Conservation (phyloP, 2,797 vertebrate genomes). For the Scyliorhinus canicula region DNA sequence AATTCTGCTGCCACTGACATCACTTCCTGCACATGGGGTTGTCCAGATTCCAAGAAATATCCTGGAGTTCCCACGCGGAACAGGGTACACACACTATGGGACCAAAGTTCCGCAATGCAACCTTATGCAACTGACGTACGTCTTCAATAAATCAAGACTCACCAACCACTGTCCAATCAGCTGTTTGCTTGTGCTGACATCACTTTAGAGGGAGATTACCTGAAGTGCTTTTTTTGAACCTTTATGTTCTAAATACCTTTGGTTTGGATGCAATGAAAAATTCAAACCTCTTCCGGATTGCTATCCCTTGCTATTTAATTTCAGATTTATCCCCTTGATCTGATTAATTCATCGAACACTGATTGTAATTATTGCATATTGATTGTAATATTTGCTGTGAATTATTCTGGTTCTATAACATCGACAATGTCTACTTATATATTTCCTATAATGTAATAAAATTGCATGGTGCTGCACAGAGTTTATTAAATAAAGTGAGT, state of each 20-base stretch:
- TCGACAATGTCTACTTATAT: neutral
- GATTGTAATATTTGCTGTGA: neutral
- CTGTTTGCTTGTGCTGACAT: neutral
- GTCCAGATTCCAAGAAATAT: no score
- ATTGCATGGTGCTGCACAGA: neutral
- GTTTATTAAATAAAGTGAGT: no score
- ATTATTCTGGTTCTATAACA: neutral
- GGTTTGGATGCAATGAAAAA: neutral
- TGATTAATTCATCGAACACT: neutral
- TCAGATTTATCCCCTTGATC: neutral
- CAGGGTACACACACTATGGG: no score
- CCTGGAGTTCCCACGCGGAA: no score
- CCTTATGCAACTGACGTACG: no score
- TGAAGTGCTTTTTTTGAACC: neutral
- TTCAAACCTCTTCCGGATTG: neutral
- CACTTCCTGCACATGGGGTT: no score
- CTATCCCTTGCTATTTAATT: neutral
- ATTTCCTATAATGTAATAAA: neutral
- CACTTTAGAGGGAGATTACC: neutral
- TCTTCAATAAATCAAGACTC: no score
- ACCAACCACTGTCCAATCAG: no score
- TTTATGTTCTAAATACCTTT: neutral
- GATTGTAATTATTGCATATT: neutral
- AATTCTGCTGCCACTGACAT: no score
- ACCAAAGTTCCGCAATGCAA: no score